A percentile compares a stretch with the other conserved stretches of the same genome.
These are phyloP conservation scores for Mystacornis crossleyi DNA, from an alignment of 2,113 vertebrate genomes.

Conservation along the genomic window DNA sequence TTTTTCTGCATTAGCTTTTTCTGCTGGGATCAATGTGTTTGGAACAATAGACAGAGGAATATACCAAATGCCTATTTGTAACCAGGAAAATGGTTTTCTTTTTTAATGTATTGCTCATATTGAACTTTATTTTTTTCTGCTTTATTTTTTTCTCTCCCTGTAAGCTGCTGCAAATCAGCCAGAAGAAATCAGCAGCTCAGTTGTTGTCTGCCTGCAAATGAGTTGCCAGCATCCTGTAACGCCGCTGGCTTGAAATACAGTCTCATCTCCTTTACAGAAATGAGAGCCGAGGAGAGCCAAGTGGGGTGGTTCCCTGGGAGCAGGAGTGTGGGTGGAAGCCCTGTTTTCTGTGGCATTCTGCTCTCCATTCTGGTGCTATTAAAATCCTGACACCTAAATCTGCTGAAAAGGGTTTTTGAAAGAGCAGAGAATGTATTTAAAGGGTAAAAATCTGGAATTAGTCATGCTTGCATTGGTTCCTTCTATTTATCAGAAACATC, in stretches of 20 bases:
- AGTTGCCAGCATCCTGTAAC: slow-evolving; percentile 1
- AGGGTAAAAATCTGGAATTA: neutral
- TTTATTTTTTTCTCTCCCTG: neutral
- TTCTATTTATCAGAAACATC: neutral
- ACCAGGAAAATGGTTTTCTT: neutral
- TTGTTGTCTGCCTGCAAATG: slow-evolving; percentile 15
- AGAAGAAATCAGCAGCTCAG: neutral
- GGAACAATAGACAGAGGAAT: neutral
- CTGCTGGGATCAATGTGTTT: neutral
- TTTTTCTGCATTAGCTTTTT: neutral
- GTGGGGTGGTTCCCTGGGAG: neutral
- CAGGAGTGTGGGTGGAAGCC: neutral
- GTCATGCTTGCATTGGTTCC: neutral
- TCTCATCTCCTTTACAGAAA: neutral
- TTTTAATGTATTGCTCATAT: neutral
- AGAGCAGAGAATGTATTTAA: neutral
- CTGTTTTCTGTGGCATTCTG: neutral
- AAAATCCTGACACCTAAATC: neutral
- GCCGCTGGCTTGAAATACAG: neutral
- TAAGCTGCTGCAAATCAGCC: neutral
- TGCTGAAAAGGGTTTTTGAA: neutral
- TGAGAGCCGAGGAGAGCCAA: neutral
- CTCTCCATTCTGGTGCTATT: neutral
- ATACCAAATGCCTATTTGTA: neutral
- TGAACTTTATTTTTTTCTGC: neutral